These are phyloP conservation scores for Diabrotica balteata DNA, from an alignment of 2,888 invertebrate genomes.

Conservation along the genomic window DNA sequence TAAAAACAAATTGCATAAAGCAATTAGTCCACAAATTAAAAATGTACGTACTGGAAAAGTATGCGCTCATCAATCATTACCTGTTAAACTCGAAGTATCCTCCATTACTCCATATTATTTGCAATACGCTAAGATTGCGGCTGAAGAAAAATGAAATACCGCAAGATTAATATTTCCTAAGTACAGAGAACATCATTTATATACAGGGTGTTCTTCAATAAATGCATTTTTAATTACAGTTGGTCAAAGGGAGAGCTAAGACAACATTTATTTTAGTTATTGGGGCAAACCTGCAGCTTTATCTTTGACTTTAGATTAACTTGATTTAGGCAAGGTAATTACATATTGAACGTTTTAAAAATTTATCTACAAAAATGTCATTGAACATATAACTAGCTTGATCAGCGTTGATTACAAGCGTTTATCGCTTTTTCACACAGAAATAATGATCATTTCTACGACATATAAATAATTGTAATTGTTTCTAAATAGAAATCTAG, in stretches of 20 bases:
- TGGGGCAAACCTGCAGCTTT: no score
- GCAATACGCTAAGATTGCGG: conserved; percentile 23
- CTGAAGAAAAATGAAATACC: conserved; percentile 22
- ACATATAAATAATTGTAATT: no score
- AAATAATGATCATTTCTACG: no score
- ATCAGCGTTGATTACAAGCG: no score
- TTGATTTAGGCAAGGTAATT: no score
- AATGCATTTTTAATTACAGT: neutral
- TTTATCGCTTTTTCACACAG: no score
- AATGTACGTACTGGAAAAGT: conserved; percentile 26
- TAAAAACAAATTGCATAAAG: conserved; percentile 18
- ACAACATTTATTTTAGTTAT: no score
- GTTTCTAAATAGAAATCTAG: no score
- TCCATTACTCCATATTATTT: conserved; percentile 31
- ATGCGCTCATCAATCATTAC: conserved; percentile 29
- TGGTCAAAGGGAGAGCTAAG: neutral
- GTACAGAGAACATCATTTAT: conserved; percentile 16
- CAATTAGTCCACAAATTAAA: conserved; percentile 25
- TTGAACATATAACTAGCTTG: no score
- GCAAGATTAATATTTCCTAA: conserved; percentile 24
- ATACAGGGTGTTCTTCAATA: conserved; percentile 5
- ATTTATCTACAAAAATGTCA: no score
- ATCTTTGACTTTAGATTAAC: no score
- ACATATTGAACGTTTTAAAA: no score
- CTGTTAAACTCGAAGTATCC: conserved; percentile 23